A percentile compares a stretch with the other conserved stretches of the same genome.
Conservation (phyloP, 2,113 vertebrate genomes). For the Oncorhynchus tshawytscha region DNA sequence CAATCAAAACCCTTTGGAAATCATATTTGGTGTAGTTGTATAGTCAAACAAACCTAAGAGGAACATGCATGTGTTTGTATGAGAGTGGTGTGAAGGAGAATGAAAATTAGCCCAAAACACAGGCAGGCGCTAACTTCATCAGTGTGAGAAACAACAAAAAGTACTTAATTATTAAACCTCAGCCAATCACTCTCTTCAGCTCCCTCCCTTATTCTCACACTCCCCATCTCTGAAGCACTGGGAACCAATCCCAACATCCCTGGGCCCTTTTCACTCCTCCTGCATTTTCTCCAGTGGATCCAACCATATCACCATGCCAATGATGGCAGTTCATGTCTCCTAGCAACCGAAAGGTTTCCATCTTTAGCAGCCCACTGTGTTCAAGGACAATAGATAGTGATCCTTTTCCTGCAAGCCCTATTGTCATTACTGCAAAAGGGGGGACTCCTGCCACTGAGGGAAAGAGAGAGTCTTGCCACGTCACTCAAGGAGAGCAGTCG, state of each 20-base stretch:
- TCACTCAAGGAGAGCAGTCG: no score
- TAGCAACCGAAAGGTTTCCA: slow-evolving; percentile 53
- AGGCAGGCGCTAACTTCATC: not conserved
- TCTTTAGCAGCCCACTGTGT: slow-evolving; percentile 31
- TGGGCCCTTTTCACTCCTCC: not conserved
- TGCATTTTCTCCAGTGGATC: not conserved
- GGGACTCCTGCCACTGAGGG: not conserved
- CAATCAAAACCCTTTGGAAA: no score
- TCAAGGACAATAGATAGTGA: slow-evolving; percentile 69
- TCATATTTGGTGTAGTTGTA: no score
- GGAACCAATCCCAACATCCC: slow-evolving; percentile 4
- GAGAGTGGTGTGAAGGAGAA: not conserved
- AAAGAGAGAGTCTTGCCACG: slow-evolving; percentile 6
- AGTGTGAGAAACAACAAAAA: not conserved
- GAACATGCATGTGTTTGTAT: not conserved
- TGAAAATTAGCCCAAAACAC: not conserved
- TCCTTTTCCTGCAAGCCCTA: slow-evolving; percentile 66
- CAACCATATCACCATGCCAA: slow-evolving; percentile 11
- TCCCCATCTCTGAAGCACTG: not conserved
- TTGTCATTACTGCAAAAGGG: slow-evolving; percentile 59
- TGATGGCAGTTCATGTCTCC: slow-evolving; percentile 35
- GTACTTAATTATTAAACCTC: not conserved
- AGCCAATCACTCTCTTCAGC: no score
- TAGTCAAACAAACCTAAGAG: not conserved
- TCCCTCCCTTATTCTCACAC: not conserved